phyloP scores from a whole-genome alignment of 2,797 vertebrate species.

The Chelon labrosus region DNA sequence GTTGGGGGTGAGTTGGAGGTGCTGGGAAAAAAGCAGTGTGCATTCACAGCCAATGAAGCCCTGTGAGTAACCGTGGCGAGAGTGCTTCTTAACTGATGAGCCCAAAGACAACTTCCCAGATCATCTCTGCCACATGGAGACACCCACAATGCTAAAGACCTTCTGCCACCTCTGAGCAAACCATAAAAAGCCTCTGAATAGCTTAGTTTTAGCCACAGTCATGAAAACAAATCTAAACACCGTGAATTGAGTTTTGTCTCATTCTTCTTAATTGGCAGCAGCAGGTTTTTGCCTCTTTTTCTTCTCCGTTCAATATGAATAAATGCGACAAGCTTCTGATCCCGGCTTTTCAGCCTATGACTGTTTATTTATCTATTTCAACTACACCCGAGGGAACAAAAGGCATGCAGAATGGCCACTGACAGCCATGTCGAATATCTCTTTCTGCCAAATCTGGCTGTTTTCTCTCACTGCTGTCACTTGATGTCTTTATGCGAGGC shows the following conservation, averaged over 20 bases:
- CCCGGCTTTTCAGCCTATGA: conserved; percentile 82
- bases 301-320: conserved; percentile 79
- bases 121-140: conserved; percentile 65
- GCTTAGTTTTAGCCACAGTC: conserved; percentile 73
- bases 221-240: conserved; percentile 81
- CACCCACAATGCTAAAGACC: conserved; percentile 69
- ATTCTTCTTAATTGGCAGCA: conserved; percentile 81
- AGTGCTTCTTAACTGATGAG: conserved; percentile 73
- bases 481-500: conserved; percentile 99
- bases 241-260: conserved; percentile 78
- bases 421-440: conserved; percentile 99
- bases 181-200: conserved; percentile 74
- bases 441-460: conserved; percentile 93
- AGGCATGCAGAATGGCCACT: conserved; percentile 87
- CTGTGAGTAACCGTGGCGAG: conserved; percentile 73
- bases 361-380: conserved; percentile 90
- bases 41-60: conserved; percentile 75
- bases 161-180: conserved; percentile 70
- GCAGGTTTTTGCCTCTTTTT: conserved; percentile 79
- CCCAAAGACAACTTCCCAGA: conserved; percentile 75
- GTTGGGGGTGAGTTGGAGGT: conserved; percentile 74
- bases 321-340: conserved; percentile 84
- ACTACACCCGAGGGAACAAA: conserved; percentile 86
- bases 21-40: conserved; percentile 74
- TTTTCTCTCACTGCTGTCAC: conserved; percentile 87